Evolutionary conservation across 1,140 invertebrate species (phyloP).

Genomic region (Zelostemma sp.): DNA sequence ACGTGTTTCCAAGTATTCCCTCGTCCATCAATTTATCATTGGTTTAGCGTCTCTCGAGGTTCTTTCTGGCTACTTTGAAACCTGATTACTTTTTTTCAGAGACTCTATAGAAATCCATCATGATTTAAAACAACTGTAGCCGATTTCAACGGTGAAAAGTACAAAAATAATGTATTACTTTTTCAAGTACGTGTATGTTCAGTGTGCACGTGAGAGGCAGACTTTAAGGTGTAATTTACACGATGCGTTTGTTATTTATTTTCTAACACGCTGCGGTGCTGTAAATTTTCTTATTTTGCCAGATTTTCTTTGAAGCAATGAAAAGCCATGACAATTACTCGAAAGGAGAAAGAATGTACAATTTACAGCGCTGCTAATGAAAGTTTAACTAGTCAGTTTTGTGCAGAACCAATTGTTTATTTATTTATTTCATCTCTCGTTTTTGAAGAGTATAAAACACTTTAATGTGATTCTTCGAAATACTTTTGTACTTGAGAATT

Average conservation of each 20-base stretch:
- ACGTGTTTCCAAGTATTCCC: no score
- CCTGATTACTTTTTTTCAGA: constrained; percentile 62
- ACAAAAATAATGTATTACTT: constrained; percentile 46
- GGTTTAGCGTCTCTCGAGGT: background rate
- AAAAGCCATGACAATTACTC: no score
- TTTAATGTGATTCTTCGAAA: no score
- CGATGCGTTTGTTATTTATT: constrained; percentile 20
- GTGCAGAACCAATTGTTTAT: no score
- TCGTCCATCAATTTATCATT: constrained; percentile 1
- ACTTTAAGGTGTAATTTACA: constrained; percentile 13
- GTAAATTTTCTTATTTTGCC: constrained; percentile 4
- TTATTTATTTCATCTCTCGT: no score
- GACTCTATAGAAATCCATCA: constrained; percentile 60
- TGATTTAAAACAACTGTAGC: constrained; percentile 65
- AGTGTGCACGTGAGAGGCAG: constrained; percentile 18
- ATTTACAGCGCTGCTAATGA: background rate
- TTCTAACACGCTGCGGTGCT: constrained; percentile 16
- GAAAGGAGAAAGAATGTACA: background rate
- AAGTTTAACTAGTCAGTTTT: no score
- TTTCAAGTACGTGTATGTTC: constrained; percentile 25
- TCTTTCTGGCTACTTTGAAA: constrained; percentile 39
- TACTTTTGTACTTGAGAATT: no score
- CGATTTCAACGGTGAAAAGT: constrained; percentile 49
- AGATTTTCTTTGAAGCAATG: no score
- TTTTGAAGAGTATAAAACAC: no score